Conservation (phyloP, 2,888 invertebrate genomes). For the Subacronicta megacephala region DNA sequence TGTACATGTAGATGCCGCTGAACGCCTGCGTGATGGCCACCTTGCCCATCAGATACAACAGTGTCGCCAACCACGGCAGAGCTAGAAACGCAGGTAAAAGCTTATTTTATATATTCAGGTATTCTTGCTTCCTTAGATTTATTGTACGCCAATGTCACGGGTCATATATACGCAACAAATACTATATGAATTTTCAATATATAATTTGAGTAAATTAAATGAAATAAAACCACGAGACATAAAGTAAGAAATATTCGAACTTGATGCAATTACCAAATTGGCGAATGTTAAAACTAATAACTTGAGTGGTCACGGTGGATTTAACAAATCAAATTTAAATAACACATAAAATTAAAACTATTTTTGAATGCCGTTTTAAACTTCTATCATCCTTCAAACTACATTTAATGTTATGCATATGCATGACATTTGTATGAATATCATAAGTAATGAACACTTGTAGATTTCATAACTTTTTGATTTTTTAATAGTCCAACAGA, state of each 20-base stretch:
- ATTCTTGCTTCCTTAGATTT: too few relatives aligned
- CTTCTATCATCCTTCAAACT: not conserved
- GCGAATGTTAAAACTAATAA: not conserved
- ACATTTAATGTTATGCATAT: not conserved
- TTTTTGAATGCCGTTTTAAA: not conserved
- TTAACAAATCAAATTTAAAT: not conserved
- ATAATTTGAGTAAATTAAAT: too few relatives aligned
- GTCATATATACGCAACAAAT: too few relatives aligned
- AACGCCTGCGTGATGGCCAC: slow-evolving; percentile 92
- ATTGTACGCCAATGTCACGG: too few relatives aligned
- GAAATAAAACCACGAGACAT: too few relatives aligned
- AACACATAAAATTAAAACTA: not conserved
- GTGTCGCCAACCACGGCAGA: slow-evolving; percentile 76
- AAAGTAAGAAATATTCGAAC: too few relatives aligned
- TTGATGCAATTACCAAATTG: too few relatives aligned
- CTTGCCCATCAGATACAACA: slow-evolving; percentile 91
- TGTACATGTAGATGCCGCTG: slow-evolving; percentile 92
- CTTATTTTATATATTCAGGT: too few relatives aligned
- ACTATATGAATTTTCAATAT: too few relatives aligned
- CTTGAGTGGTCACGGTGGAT: not conserved
- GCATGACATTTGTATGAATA: not conserved
- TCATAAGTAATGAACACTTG: not conserved
- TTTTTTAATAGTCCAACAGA: not conserved
- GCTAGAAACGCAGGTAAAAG: slow-evolving; percentile 63
- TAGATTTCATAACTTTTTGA: not conserved